Evolutionary conservation across 2,113 vertebrate genomes (phyloP), one percentile per base, ranked within the genome.

Genomic region (Hemichromis elongatus): DNA sequence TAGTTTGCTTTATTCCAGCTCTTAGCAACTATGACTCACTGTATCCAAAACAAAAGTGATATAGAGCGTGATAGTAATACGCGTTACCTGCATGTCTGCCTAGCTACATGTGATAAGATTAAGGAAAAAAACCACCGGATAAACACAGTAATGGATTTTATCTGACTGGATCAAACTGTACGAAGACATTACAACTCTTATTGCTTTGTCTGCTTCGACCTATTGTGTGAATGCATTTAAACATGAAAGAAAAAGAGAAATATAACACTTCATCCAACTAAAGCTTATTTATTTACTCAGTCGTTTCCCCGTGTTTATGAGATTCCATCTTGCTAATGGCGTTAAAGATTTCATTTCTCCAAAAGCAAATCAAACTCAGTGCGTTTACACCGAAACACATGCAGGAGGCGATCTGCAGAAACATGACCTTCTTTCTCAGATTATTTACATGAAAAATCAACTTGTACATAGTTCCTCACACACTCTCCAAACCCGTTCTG

Each of bases 21-120:
- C 90, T 70, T 80, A 83, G 88, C 81, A 90, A 86, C 88, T 4
- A 9, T 88, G 91, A 92, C 61, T 85, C 80, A 92, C 21, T 28
- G 78, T 35, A 33, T 24, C 28, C 14, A 42, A 55, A 37, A 26
- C n/a, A 13, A 77, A 56, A 70, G 30, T 4, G 14, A 77, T 45
- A 26, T 9, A 19, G 59, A 82, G 28, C 3, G 2, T 77, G 79
- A 16, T 33, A 73, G 79, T 5, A 37, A 8, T 4, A 50, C 2
- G 18, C 4, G 63, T 18, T 52, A 5, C 16, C 6, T n/a, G 6
- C 73, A 24, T 53, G 73, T 61, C 16, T 2, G 28, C 13, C n/a
- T 73, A 3, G 13, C 9, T 54, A 8, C 11, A 10, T 52, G 42
- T 75, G 18, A 75, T 52, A 75, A 52, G 70, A 9, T 45, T 26